Conservation (phyloP, 2,797 vertebrate species). For the Falco rusticolus region DNA sequence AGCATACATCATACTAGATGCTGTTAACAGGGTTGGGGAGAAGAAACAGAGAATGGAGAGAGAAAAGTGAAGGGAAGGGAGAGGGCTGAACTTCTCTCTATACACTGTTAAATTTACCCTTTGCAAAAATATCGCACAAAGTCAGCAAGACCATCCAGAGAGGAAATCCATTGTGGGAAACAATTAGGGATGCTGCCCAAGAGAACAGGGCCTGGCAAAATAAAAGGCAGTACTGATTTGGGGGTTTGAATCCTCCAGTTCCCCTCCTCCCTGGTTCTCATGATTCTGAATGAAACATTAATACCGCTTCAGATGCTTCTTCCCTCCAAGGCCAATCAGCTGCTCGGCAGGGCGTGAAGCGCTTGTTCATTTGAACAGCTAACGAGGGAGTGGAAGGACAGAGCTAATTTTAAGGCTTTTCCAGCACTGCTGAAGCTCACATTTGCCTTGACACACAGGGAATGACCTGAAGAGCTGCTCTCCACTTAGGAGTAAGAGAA, state of each 20-base stretch:
- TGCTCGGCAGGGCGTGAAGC: slow-evolving; percentile 60
- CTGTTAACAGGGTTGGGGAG: neutral
- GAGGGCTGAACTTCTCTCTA: neutral
- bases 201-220: neutral
- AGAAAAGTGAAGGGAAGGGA: neutral
- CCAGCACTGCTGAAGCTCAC: neutral
- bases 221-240: slow-evolving; percentile 14
- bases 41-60: neutral
- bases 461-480: slow-evolving; percentile 33
- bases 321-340: slow-evolving; percentile 67
- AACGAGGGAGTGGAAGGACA: slow-evolving; percentile 32
- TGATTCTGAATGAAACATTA: slow-evolving; percentile 65
- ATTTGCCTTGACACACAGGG: slow-evolving; percentile 34
- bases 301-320: slow-evolving; percentile 65
- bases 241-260: slow-evolving; percentile 29
- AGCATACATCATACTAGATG: neutral
- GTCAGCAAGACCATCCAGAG: neutral
- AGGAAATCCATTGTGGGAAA: neutral
- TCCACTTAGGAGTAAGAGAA: neutral
- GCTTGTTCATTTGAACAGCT: slow-evolving; percentile 52
- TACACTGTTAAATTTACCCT: neutral
- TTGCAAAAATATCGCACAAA: slow-evolving; percentile 1
- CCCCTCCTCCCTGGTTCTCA: slow-evolving; percentile 28
- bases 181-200: neutral
- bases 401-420: slow-evolving; percentile 20